Base-by-base conservation (phyloP, 2,113 vertebrate genomes). In the Amphiprion ocellaris region DNA sequence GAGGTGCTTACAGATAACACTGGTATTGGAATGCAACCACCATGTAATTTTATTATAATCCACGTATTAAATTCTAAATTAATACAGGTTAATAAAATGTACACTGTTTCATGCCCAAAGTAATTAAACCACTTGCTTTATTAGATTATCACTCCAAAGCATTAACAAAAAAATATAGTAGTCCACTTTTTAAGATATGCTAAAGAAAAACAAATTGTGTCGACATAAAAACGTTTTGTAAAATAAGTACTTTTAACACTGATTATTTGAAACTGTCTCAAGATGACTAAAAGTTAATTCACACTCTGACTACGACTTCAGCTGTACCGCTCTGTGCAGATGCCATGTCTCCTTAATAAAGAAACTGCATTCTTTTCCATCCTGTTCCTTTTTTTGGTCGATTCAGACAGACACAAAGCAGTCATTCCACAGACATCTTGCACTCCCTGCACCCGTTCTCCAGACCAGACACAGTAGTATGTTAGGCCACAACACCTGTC, bases 331-430 rank as follows among this genome's bases (percentile, higher is more conserved):
- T 65, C n/a, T 23, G 28, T 47, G 50, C 49, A 71, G 26, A 65
- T 28, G 9, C 10, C 59, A 55, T 41, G 26, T 52, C 17, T 76
- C 63, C 23, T 66, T 10, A 47, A 2, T 10, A 79, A 72, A 3
- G 16, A 81, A 52, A 14, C 62, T 67, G 15, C 16, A 69, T 73
- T 87, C 17, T 49, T 77, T 79, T 66, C 68, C n/a, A 14, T 67
- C 23, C 12, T 46, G 1, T 60, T 65, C 10, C 49, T 33, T 73
- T 19, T 44, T 54, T 66, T 69, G 37, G 63, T 90, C 82, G 71
- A 88, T 75, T 76, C 72, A 91, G 83, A 87, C 89, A 84, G 71
- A 92, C 92, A 93, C 87, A 92, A 92, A 91, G 85, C 85, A 81
- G 89, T 84, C 80, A 91, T 90, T 75, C 85, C 88, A 85, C 80